Evolutionary conservation across 2,888 invertebrate genomes (phyloP).

Genomic region (Scaptomyza flava): DNA sequence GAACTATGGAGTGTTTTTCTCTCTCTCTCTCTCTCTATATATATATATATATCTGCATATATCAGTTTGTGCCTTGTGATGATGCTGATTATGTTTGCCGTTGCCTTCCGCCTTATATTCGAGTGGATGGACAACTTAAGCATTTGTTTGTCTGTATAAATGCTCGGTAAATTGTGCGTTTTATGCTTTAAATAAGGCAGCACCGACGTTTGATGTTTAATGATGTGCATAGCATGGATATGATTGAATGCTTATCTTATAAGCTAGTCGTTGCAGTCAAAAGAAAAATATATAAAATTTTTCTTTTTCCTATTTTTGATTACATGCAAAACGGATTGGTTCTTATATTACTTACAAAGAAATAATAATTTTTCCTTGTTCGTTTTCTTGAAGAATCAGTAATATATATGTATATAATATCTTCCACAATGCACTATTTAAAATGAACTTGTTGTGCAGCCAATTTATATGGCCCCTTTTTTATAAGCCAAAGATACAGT

Average conservation of each 20-base stretch:
- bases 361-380: no score
- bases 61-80: background rate
- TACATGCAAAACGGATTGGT: no score
- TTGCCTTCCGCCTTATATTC: conserved; percentile 39
- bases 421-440: background rate
- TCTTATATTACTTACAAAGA: no score
- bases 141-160: conserved; percentile 57
- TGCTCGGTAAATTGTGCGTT: conserved; percentile 68
- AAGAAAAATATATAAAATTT: background rate
- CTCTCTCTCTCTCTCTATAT: conserved; percentile 12
- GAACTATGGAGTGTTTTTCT: conserved; percentile 45
- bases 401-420: background rate
- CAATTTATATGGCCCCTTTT: conserved; percentile 34
- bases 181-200: conserved; percentile 67
- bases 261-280: background rate
- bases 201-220: conserved; percentile 63
- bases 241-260: conserved; percentile 5
- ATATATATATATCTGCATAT: background rate
- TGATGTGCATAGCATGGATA: conserved; percentile 32
- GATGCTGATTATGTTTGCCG: conserved; percentile 52
- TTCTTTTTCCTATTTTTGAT: no score
- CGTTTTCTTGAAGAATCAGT: background rate
- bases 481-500: conserved; percentile 27
- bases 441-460: background rate
- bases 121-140: conserved; percentile 41